Evolutionary conservation across 2,797 vertebrate species (phyloP), one percentile per base, ranked within the genome.

Genomic region (Rousettus madagascariensis): DNA sequence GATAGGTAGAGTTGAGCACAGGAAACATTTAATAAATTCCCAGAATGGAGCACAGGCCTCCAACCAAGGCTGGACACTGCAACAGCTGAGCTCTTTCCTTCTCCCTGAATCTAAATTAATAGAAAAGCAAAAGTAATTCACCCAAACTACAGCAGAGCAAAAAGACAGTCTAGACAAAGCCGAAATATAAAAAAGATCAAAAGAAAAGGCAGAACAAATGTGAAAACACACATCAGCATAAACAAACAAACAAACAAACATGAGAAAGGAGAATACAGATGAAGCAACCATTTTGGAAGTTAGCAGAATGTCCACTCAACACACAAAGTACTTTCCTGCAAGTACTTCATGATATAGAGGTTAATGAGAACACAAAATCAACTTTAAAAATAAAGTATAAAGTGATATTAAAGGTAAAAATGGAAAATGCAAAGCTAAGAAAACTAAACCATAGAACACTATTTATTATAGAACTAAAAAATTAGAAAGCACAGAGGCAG

Each of bases 241-340:
- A 92, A 77, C 65, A 78, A 75, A 77, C 59, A 96, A 85, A 66
- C 65, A 72, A 75, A 82, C 66, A 96, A 85, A 61, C 30, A 24
- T 24, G 28, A 89, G 59, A 71, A 91, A 59, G 72, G 53, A 71
- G 86, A 90, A 49, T 33, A 79, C 24, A 86, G 30, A 65, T 69
- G 74, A 93, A 69, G 20, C 85, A 69, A 82, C 4, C 33, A 80
- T 71, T 65, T 19, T 75, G 24, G 15, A 91, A 90, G 38, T 77
- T 90, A 93, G 16, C 28, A 86, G n/a, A 79, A 43, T 6, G 5
- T 1, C 15, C 49, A 49, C 49, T 1, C 49, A 49, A 49, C 13
- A 49, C 49, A 49, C 15, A 49, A 86, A 75, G 80, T 53, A 68
- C 43, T 30, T 33, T 38, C 53, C 33, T 74, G n/a, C 63, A 66